Evolutionary conservation across 2,888 invertebrate species (phyloP), one percentile per base, ranked within the genome.

Genomic region (Drosophila eohydei): DNA sequence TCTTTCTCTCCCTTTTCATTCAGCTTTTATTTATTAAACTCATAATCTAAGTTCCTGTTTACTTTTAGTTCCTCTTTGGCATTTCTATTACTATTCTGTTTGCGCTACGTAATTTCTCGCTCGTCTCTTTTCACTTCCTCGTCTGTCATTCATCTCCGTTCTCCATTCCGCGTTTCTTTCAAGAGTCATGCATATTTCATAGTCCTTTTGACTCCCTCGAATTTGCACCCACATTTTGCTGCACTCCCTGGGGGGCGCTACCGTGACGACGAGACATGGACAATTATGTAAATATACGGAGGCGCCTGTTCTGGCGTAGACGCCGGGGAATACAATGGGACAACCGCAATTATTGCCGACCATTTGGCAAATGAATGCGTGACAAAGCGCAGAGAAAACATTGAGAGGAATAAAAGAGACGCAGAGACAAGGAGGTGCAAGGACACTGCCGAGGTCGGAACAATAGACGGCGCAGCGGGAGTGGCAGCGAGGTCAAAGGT

Each of bases 401-500:
- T 36, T 16, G 28, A 41, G 51, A 26, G 43, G 51, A 30, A 36
- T 32, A 55, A 50, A 71, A 46, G 59, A 48, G 61, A 56, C 38
- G 14, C 14, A 3, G 26, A 52, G 52, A 36, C 34, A 30, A 14
- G 1, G 7, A 57, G 61, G 63, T 43, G 61, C 87, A 89, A 83
- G 89, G 82, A 89, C 88, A 80, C 62, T 69, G 83, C 59, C 71
- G 73, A 78, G 72, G 78, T 72, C 67, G 64, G 68, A 46, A 81
- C 88, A 73, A 82, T 77, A 48, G 78, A 43, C 65, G 54, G 71
- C 86, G 64, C 89, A 52, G 76, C 80, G 82, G 77, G 85, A 81
- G 82, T 79, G 71, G 78, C 87, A 89, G 83, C 88, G 86, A 85
- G 88, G 90, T 89, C 90, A 89, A 89, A 89, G 88, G 90, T 88